phyloP scores from a whole-genome alignment of 2,797 vertebrate species.

The Gobio occitaniae region DNA sequence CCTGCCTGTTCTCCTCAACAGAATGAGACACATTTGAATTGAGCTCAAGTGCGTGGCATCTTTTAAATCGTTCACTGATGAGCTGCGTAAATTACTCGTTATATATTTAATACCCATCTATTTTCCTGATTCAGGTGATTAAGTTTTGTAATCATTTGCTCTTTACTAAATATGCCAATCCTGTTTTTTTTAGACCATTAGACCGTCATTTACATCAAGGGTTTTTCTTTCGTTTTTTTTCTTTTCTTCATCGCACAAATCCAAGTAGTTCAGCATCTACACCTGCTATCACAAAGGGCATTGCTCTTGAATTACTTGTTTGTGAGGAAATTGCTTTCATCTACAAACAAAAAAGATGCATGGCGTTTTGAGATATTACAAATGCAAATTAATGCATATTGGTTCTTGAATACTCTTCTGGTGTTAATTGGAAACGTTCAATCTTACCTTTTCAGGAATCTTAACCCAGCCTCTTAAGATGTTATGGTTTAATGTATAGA shows the following conservation, averaged over 20 bases:
- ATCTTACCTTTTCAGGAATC: not conserved
- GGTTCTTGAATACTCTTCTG: not conserved
- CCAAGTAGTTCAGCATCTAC: not conserved
- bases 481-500: not conserved
- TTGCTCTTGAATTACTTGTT: not conserved
- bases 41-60: not conserved
- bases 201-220: constrained; percentile 21
- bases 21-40: not conserved
- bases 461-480: constrained; percentile 9
- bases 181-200: constrained; percentile 32
- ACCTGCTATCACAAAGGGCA: not conserved
- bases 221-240: not conserved
- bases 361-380: constrained; percentile 9
- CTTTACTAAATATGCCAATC: constrained; percentile 24
- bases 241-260: constrained; percentile 2
- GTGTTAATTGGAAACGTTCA: not conserved
- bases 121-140: constrained; percentile 34
- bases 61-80: constrained; percentile 21
- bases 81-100: constrained; percentile 13
- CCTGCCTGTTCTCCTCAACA: constrained; percentile 8
- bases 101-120: constrained; percentile 24
- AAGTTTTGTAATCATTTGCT: constrained; percentile 17
- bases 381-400: constrained; percentile 25
- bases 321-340: not conserved
- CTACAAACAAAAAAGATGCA: constrained; percentile 16